phyloP scores from a whole-genome alignment of 2,888 invertebrate genomes.

The Hyles lineata region DNA sequence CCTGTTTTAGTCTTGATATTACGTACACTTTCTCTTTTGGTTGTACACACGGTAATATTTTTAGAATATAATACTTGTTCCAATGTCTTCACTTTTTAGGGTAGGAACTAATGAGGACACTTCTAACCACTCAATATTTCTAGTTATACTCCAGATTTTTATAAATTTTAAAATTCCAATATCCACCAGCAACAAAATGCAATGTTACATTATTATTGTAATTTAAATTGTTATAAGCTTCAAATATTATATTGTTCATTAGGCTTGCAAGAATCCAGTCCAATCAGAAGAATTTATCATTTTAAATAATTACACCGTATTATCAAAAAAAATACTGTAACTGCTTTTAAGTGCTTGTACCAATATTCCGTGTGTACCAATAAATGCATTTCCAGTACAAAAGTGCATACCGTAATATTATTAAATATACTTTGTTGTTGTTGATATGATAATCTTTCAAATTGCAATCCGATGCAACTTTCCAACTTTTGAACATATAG shows the following conservation, averaged over 20 bases:
- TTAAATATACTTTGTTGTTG: conserved; percentile 37
- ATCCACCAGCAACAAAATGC: too few relatives aligned
- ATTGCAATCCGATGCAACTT: not conserved
- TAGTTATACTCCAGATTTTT: too few relatives aligned
- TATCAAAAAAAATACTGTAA: too few relatives aligned
- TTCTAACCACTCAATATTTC: not conserved
- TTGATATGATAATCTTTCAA: conserved; percentile 41
- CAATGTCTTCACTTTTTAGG: not conserved
- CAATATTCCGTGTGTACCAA: conserved; percentile 22
- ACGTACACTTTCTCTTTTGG: conserved; percentile 48
- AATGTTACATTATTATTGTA: too few relatives aligned
- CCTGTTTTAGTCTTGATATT: conserved; percentile 62
- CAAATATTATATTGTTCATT: too few relatives aligned
- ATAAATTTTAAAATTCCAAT: too few relatives aligned
- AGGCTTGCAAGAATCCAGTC: too few relatives aligned
- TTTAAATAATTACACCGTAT: too few relatives aligned
- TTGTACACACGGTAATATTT: conserved; percentile 20
- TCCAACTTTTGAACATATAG: not conserved
- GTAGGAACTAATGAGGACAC: not conserved
- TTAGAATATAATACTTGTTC: conserved; percentile 24
- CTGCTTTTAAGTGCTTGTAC: not conserved
- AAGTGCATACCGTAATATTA: conserved; percentile 46
- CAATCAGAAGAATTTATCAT: too few relatives aligned
- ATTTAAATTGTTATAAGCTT: too few relatives aligned
- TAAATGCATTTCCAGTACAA: conserved; percentile 34